These are phyloP conservation scores for Drosophila lutescens DNA, from an alignment of 2,888 invertebrate genomes.

Conservation along the genomic window DNA sequence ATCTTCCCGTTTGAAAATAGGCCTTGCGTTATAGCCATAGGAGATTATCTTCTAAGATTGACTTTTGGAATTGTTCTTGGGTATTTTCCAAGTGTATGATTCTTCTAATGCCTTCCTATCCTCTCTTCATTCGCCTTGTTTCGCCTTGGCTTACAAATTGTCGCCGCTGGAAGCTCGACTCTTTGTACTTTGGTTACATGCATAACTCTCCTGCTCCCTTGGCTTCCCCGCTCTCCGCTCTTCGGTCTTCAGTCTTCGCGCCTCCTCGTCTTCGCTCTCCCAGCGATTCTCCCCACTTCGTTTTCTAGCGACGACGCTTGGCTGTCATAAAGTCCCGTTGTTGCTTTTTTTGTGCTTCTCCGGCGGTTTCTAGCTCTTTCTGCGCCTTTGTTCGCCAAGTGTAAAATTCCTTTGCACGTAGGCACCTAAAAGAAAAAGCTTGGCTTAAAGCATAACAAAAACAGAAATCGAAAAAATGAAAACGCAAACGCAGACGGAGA, in stretches of 20 bases:
- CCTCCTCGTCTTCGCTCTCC: conserved; percentile 23
- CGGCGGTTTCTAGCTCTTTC: conserved; percentile 51
- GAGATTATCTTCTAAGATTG: too few species aligned
- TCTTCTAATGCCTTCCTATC: conserved; percentile 62
- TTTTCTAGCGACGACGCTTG: conserved; percentile 62
- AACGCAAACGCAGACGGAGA: conserved; percentile 21
- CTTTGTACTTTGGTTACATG: conserved; percentile 50
- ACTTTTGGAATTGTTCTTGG: background rate
- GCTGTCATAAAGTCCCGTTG: conserved; percentile 77
- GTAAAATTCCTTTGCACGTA: conserved; percentile 78
- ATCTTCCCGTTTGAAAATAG: too few species aligned
- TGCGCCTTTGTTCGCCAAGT: conserved; percentile 69
- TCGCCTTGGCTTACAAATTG: conserved; percentile 52
- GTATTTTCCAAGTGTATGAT: conserved; percentile 38
- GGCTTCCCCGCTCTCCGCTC: background rate
- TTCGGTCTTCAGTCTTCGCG: conserved; percentile 3
- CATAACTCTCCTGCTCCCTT: conserved; percentile 41
- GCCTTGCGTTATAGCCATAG: too few species aligned
- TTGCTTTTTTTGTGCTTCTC: conserved; percentile 58
- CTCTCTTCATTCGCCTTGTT: conserved; percentile 33
- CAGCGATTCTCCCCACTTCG: conserved; percentile 66
- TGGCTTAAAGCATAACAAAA: conserved; percentile 51
- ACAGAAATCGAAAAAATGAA: conserved; percentile 18
- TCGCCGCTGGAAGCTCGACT: conserved; percentile 45
- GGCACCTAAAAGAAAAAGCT: conserved; percentile 66